Conservation (phyloP, 2,888 invertebrate genomes). For the Drosophila ezoana region DNA sequence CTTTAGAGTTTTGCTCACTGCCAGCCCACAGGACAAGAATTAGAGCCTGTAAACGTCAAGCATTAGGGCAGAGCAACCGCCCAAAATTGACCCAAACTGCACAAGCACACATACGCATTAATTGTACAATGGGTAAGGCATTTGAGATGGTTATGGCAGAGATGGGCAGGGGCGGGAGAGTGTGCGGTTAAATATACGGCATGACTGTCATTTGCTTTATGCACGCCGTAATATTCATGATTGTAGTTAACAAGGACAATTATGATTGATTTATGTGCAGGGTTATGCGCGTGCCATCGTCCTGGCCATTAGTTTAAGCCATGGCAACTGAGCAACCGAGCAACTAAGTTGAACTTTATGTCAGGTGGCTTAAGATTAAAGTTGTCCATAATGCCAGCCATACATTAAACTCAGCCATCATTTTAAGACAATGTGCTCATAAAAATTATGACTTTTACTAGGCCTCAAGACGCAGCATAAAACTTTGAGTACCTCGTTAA, state of each 20-base stretch:
- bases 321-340: constrained; percentile 30
- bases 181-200: constrained; percentile 56
- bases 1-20: constrained; percentile 32
- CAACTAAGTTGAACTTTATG: constrained; percentile 56
- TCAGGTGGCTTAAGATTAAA: constrained; percentile 54
- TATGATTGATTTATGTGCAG: constrained; percentile 76
- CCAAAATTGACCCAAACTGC: constrained; percentile 51
- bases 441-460: constrained; percentile 59
- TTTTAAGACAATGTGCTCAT: constrained; percentile 54
- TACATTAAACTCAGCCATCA: constrained; percentile 44
- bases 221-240: constrained; percentile 78
- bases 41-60: constrained; percentile 60
- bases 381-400: constrained; percentile 28
- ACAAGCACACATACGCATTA: constrained; percentile 19
- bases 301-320: constrained; percentile 56
- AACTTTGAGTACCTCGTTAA: constrained; percentile 71
- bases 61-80: constrained; percentile 12
- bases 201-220: constrained; percentile 81
- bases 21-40: constrained; percentile 53
- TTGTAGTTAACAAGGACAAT: constrained; percentile 81
- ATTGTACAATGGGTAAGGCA: constrained; percentile 34
- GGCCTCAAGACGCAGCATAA: constrained; percentile 45
- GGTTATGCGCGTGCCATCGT: constrained; percentile 55
- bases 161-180: not conserved
- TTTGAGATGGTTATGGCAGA: constrained; percentile 8